Percentiles rank a stretch among this genome's conserved stretches.
These are phyloP conservation scores for Napeogenes sylphis DNA, from an alignment of 2,888 invertebrate species.

Conservation along the genomic window DNA sequence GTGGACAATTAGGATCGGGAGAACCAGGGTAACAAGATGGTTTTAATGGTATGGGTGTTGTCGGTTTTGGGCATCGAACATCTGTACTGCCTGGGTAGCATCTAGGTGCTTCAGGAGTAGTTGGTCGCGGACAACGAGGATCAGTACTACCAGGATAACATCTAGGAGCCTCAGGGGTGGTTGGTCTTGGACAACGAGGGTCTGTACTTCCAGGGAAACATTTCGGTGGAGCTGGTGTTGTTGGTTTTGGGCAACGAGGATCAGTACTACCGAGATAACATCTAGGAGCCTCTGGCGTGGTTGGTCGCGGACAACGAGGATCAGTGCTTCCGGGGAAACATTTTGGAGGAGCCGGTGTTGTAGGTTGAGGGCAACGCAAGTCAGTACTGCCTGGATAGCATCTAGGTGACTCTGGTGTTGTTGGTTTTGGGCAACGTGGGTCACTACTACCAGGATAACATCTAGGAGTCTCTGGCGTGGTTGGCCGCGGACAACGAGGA, in stretches of 20 bases:
- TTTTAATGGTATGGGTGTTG: conserved; percentile 18
- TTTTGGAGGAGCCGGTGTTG: conserved; percentile 36
- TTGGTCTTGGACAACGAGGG: conserved; percentile 46
- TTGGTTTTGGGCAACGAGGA: conserved; percentile 33
- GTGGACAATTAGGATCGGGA: conserved; percentile 39
- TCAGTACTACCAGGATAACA: conserved; percentile 52
- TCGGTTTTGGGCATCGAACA: conserved; percentile 33
- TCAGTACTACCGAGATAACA: conserved; percentile 27
- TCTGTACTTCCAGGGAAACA: conserved; percentile 38
- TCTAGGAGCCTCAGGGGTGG: conserved; percentile 43
- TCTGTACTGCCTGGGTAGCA: conserved; percentile 54
- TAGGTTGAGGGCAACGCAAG: conserved; percentile 46
- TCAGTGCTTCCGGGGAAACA: conserved; percentile 44
- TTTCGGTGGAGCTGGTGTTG: conserved; percentile 10
- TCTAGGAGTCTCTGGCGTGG: conserved; percentile 38
- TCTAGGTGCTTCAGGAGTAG: conserved; percentile 33
- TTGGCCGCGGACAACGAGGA: conserved; percentile 46
- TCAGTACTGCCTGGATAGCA: conserved; percentile 38
- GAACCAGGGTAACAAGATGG: conserved; percentile 45
- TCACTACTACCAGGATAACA: conserved; percentile 40
- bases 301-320: conserved; percentile 47
- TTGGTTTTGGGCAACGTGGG: conserved; percentile 35
- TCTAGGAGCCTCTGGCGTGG: conserved; percentile 21
- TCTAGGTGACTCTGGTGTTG: conserved; percentile 10
- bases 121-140: conserved; percentile 46